Percentiles rank a stretch among this genome's conserved stretches.
These are phyloP conservation scores for Pogonophryne albipinna DNA, from an alignment of 2,797 vertebrate species.

Conservation along the genomic window DNA sequence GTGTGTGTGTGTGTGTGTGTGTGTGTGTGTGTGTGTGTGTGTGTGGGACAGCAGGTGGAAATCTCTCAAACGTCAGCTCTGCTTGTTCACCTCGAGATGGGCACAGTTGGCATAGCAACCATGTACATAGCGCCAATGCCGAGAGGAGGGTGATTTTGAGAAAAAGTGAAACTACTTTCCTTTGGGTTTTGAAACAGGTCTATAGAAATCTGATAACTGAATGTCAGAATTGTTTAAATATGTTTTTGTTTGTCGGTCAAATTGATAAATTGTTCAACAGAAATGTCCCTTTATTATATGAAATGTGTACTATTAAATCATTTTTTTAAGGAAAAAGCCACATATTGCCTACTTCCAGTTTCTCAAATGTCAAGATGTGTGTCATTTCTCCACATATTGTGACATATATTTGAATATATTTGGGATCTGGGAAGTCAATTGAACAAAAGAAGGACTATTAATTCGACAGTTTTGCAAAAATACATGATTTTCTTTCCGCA, in stretches of 20 bases:
- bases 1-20: constrained; percentile 9
- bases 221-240: no score
- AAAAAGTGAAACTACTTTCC: background rate
- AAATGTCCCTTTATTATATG: background rate
- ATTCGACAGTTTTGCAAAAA: background rate
- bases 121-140: constrained; percentile 18
- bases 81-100: constrained; percentile 40
- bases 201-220: no score
- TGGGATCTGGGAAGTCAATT: background rate
- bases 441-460: background rate
- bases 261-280: no score
- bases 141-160: background rate
- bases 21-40: constrained; percentile 25
- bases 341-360: no score
- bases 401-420: no score
- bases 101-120: constrained; percentile 43
- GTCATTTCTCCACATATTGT: background rate
- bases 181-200: no score
- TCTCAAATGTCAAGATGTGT: background rate
- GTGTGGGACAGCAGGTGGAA: constrained; percentile 34
- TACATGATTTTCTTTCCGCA: no score
- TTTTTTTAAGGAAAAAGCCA: no score
- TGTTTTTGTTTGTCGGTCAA: no score
- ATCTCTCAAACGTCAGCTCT: constrained; percentile 49
- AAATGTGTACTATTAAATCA: background rate